Conservation (phyloP, 2,113 vertebrate species). For the Aegithalos caudatus region DNA sequence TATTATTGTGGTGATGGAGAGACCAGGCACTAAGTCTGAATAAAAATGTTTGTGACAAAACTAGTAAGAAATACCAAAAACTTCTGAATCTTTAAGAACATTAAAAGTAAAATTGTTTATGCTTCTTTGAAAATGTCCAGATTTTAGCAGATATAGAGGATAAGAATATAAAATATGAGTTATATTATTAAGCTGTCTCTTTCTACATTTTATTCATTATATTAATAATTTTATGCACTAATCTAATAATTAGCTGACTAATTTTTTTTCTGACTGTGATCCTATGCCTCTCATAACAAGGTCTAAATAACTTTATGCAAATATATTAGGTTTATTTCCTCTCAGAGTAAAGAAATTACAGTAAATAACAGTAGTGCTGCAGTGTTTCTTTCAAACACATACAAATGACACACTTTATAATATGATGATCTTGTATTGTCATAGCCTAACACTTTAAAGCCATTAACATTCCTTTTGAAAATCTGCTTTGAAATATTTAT, state of each 20-base stretch:
- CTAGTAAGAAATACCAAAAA: not conserved
- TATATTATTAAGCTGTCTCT: not conserved
- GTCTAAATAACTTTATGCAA: not conserved
- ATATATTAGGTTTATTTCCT: not conserved
- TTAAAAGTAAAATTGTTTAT: not conserved
- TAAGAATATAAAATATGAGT: not conserved
- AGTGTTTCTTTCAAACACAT: not conserved
- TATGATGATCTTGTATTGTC: not conserved
- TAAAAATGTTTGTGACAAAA: not conserved
- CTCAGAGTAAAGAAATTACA: not conserved
- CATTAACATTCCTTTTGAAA: slow-evolving; percentile 8
- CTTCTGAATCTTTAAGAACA: not conserved
- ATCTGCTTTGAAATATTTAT: slow-evolving; percentile 12
- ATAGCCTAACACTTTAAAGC: not conserved
- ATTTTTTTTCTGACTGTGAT: not conserved
- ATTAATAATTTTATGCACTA: not conserved
- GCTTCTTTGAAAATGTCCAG: not conserved
- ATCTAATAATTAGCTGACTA: not conserved
- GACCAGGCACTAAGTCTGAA: not conserved
- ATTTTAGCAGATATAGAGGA: not conserved
- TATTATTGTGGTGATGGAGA: not conserved
- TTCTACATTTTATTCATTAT: not conserved
- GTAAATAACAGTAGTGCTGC: not conserved
- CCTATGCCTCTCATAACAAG: not conserved
- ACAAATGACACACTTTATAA: not conserved